These are phyloP conservation scores for Tricholaema leucomelas DNA, from an alignment of 2,113 vertebrate species.

Conservation along the genomic window DNA sequence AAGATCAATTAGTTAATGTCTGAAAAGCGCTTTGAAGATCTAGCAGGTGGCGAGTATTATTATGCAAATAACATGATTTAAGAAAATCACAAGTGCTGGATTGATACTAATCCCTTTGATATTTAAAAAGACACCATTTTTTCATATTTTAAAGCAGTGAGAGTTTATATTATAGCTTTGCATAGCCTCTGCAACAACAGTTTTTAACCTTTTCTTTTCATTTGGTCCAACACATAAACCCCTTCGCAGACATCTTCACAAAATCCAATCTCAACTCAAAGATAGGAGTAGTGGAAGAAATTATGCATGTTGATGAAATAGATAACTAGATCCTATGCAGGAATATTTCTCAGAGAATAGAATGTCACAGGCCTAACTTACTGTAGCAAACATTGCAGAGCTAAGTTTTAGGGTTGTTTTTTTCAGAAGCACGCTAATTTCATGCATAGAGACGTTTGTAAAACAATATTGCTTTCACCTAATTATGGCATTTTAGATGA, in stretches of 20 bases:
- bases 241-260: conserved; percentile 21
- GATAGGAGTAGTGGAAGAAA: not conserved
- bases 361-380: conserved; percentile 59
- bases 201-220: conserved; percentile 49
- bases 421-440: conserved; percentile 49
- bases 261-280: not conserved
- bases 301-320: conserved; percentile 52
- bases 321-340: conserved; percentile 44
- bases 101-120: conserved; percentile 70
- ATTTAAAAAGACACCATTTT: conserved; percentile 61
- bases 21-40: conserved; percentile 64
- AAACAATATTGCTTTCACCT: conserved; percentile 41
- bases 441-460: conserved; percentile 37
- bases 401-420: not conserved
- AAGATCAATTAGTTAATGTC: conserved; percentile 65
- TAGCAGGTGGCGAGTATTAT: conserved; percentile 57
- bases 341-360: conserved; percentile 64
- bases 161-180: conserved; percentile 26
- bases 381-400: conserved; percentile 52
- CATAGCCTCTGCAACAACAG: not conserved
- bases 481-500: conserved; percentile 34
- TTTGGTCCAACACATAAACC: not conserved
- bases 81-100: conserved; percentile 65
- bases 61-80: conserved; percentile 65
- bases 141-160: conserved; percentile 65